Evolutionary conservation across 2,113 vertebrate genomes (phyloP), one percentile per base, ranked within the genome.

Genomic region (Larimichthys crocea): DNA sequence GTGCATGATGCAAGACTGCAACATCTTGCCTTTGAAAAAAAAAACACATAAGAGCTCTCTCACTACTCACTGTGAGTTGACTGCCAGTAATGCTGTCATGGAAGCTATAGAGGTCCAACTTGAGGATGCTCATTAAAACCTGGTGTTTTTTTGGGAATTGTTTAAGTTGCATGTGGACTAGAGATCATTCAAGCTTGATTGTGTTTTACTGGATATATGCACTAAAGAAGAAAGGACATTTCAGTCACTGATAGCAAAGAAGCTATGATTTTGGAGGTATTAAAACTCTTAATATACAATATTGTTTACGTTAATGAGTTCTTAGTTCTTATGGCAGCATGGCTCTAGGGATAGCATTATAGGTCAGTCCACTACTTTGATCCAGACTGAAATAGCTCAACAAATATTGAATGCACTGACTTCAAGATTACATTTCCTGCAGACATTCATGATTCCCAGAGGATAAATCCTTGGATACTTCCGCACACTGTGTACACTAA

Each of bases 1-100:
- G 15, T 53, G 63, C 44, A 87, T 86, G 82, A 88, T 82, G 77
- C 77, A 90, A 88, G 50, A 84, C 44, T 31, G 50, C 46, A 74
- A 70, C 61, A 82, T 78, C 31, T 73, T 0, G 2, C 14, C 56
- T 49, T 56, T 31, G 22, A 57, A 86, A 84, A 50, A 40, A 12
- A 50, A 52, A 9, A 2, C 10, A 55, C 20, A 20, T 31, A 40
- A 72, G 26, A 24, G 24, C 29, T 63, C 44, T 69, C 14, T 35
- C 40, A 42, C 50, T 74, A 26, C 62, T 63, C 63, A 71, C 53
- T 79, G 46, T 48, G 49, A 63, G 55, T 3, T 57, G 53, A 71
- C 35, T 62, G 73, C 22, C 17, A 70, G 26, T 56, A 22, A 77
- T 65, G 19, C 12, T 74, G 68, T 61, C 48, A 71, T 22, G 17